Conservation (phyloP, 1,140 invertebrate genomes). For the Branchinecta lindahli region DNA sequence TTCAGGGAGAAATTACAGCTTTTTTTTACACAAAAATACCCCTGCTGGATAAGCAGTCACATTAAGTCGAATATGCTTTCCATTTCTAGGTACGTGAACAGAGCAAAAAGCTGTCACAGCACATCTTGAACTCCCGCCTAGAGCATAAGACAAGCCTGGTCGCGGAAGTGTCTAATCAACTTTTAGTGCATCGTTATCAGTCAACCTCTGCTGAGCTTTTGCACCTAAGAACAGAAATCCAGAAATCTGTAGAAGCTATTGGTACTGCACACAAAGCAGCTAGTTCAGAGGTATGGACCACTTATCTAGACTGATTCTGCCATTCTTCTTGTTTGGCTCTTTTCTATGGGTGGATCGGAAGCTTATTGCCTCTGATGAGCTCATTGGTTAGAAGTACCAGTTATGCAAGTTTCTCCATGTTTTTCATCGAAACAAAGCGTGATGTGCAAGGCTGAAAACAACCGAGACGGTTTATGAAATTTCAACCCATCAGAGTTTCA, state of each 20-base stretch:
- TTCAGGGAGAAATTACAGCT: no score
- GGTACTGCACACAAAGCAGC: slow-evolving; percentile 4
- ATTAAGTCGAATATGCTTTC: neutral
- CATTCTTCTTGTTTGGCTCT: neutral
- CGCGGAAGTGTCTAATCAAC: neutral
- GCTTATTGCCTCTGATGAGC: neutral
- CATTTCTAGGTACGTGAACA: neutral
- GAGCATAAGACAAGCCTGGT: neutral
- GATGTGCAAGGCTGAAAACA: neutral
- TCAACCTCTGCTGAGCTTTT: neutral
- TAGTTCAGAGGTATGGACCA: neutral
- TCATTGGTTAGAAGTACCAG: neutral
- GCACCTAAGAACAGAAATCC: neutral
- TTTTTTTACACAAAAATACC: no score
- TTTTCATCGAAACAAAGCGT: neutral
- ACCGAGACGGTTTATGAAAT: no score
- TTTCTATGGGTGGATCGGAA: neutral
- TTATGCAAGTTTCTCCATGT: neutral
- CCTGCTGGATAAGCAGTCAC: no score
- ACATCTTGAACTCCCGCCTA: neutral
- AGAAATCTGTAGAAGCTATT: neutral
- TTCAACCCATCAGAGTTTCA: no score
- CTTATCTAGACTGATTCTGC: neutral
- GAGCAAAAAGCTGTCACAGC: neutral
- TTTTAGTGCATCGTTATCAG: neutral